phyloP scores from a whole-genome alignment of 2,888 invertebrate species.

The Cybosia mesomella region DNA sequence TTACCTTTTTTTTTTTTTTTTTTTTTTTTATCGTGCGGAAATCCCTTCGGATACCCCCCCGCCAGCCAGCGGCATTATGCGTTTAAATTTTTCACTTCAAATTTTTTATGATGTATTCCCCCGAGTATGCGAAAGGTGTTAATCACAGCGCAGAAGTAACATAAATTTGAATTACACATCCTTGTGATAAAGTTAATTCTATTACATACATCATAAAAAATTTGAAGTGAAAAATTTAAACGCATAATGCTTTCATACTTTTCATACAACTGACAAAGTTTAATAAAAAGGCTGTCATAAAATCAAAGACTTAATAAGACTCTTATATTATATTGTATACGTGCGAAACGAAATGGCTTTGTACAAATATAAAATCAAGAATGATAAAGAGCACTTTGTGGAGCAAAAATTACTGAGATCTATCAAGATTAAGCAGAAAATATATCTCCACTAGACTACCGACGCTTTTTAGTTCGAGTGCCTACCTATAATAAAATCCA shows the following conservation, averaged over 20 bases:
- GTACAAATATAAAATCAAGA: slow-evolving; percentile 19
- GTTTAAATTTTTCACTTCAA: slow-evolving; percentile 33
- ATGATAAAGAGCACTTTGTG: slow-evolving; percentile 15
- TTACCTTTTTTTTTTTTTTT: no score
- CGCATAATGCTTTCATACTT: slow-evolving; percentile 30
- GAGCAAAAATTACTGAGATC: background rate
- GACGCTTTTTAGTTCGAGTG: no score
- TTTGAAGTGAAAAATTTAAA: slow-evolving; percentile 31
- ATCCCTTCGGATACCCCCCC: no score
- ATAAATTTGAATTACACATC: slow-evolving; percentile 42
- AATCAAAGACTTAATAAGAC: slow-evolving; percentile 16
- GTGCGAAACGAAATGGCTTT: slow-evolving; percentile 23
- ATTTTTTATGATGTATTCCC: slow-evolving; percentile 31
- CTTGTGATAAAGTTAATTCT: slow-evolving; percentile 38
- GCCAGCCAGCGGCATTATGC: no score
- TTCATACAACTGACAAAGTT: slow-evolving; percentile 19
- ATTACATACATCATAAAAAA: slow-evolving; percentile 33
- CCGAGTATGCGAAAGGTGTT: background rate
- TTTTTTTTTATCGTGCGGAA: no score
- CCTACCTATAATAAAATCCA: no score
- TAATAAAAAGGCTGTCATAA: slow-evolving; percentile 26
- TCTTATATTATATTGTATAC: background rate
- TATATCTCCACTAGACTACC: no score
- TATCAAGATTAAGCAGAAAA: background rate
- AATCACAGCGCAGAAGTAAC: slow-evolving; percentile 31